A percentile compares a stretch with the other conserved stretches of the same genome.
Evolutionary conservation across 2,113 vertebrate species (phyloP).

Genomic region (Rhea pennata): DNA sequence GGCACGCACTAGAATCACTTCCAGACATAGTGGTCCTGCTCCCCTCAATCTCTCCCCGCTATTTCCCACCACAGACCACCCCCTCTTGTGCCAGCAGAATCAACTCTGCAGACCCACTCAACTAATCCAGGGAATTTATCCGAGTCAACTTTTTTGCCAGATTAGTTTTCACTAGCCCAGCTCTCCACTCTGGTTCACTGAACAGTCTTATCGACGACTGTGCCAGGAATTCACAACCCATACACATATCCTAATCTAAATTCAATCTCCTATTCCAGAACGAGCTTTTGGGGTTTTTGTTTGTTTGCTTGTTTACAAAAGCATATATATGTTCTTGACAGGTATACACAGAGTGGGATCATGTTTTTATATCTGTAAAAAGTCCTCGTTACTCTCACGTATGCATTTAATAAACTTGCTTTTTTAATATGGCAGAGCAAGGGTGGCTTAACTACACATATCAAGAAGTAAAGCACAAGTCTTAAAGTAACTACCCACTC

Average conservation of each 20-base stretch:
- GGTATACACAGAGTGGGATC: background rate
- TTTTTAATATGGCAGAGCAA: background rate
- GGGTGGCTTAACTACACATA: background rate
- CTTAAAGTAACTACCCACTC: background rate
- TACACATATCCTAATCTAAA: background rate
- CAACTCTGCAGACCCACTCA: background rate
- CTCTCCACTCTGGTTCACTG: background rate
- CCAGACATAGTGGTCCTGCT: background rate
- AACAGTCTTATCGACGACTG: background rate
- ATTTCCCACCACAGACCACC: fast-evolving
- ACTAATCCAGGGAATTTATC: background rate
- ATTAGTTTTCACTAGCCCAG: background rate
- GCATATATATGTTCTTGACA: fast-evolving
- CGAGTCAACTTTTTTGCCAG: background rate
- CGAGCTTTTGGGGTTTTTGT: too few relatives aligned
- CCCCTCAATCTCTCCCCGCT: background rate
- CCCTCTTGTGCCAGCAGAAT: background rate
- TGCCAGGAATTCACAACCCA: background rate
- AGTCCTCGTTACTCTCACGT: background rate
- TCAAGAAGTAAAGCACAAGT: background rate
- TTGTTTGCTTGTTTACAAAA: background rate
- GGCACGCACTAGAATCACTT: background rate
- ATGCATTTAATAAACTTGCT: background rate
- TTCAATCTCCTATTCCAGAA: background rate
- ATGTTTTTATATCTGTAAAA: background rate